Conservation (phyloP, 2,113 vertebrate genomes). For the Ochotona princeps region DNA sequence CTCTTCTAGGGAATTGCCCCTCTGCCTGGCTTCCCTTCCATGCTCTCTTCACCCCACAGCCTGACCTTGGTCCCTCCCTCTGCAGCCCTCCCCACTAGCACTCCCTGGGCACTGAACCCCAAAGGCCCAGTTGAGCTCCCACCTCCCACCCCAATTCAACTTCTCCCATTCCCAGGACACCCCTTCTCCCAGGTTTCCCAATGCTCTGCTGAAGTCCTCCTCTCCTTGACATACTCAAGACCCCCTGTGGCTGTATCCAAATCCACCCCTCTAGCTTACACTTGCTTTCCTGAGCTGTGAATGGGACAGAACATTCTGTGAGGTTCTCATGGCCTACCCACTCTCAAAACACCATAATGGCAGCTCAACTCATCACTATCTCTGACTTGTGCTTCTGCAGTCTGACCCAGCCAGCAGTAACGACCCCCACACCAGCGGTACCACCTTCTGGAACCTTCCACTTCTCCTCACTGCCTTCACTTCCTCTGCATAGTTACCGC, state of each 20-base stretch:
- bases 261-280: background rate
- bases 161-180: background rate
- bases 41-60: too few species aligned
- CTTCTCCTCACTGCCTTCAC: background rate
- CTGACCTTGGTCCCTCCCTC: background rate
- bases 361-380: background rate
- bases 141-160: background rate
- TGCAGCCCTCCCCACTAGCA: background rate
- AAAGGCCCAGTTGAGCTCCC: background rate
- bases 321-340: background rate
- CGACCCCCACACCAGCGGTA: fast-evolving
- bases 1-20: background rate
- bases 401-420: too few species aligned
- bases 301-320: too few species aligned
- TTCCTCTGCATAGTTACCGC: too few species aligned
- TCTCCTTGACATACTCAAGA: background rate
- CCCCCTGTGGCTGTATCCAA: background rate
- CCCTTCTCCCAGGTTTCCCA: background rate
- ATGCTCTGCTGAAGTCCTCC: background rate
- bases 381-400: background rate
- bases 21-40: background rate
- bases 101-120: background rate
- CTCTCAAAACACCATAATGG: background rate
- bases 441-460: background rate
- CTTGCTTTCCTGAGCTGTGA: background rate